phyloP scores from a whole-genome alignment of 2,797 vertebrate species.

The Parauchenoglanis ngamensis region DNA sequence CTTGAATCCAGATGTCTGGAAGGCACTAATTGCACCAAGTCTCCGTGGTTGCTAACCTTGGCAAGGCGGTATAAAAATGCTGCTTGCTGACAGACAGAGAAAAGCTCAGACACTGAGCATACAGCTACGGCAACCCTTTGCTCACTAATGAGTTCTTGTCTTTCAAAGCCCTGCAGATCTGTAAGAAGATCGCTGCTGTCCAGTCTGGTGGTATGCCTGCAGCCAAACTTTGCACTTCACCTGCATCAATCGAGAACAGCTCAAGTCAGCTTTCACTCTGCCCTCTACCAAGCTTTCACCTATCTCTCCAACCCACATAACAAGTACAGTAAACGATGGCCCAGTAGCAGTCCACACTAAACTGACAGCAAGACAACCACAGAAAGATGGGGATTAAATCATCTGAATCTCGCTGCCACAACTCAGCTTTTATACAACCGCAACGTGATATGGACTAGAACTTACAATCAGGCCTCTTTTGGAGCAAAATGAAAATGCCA shows the following conservation, averaged over 20 bases:
- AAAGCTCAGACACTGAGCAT: neutral
- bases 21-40: neutral
- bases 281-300: neutral
- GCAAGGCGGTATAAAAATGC: neutral
- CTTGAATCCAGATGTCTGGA: neutral
- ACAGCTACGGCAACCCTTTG: neutral
- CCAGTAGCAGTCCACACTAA: neutral
- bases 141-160: constrained; percentile 3
- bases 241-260: neutral
- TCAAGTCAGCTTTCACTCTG: neutral
- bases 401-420: neutral
- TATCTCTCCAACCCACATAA: neutral
- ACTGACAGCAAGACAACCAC: neutral
- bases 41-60: neutral
- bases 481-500: neutral
- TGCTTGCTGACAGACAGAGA: neutral
- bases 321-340: neutral
- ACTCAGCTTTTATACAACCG: neutral
- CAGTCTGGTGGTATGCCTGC: neutral
- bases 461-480: neutral
- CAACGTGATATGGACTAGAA: neutral
- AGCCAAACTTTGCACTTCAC: neutral
- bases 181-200: neutral
- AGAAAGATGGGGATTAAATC: neutral
- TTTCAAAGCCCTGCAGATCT: neutral